Conservation (phyloP, 2,888 invertebrate species). For the Tupiocoris notatus region DNA sequence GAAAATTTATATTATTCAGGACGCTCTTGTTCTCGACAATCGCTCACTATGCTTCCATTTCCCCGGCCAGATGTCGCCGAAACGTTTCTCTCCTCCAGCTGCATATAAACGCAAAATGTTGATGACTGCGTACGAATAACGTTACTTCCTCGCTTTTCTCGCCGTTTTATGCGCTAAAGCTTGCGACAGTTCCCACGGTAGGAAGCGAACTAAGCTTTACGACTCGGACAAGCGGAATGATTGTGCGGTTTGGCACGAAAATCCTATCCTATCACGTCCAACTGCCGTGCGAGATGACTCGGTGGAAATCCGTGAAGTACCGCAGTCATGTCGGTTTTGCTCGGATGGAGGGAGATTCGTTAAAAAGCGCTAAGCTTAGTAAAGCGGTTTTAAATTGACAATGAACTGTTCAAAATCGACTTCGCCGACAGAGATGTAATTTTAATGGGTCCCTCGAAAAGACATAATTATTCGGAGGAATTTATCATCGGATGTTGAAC, state of each 20-base stretch:
- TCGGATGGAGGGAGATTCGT: background rate
- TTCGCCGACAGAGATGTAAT: background rate
- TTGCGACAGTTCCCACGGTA: background rate
- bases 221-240: background rate
- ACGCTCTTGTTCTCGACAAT: no score
- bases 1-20: no score
- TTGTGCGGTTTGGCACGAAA: background rate
- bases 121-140: background rate
- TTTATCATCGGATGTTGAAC: background rate
- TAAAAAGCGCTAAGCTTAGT: background rate
- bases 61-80: no score
- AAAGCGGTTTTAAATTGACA: background rate
- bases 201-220: background rate
- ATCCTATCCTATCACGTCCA: background rate
- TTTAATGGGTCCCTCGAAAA: background rate
- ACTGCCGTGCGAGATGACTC: background rate
- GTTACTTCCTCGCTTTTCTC: background rate
- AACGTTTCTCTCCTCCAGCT: no score
- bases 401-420: no score
- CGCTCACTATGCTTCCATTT: no score
- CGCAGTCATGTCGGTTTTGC: background rate
- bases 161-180: background rate
- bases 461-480: background rate
- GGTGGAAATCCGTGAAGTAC: background rate
- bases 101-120: no score